A percentile compares a stretch with the other conserved stretches of the same genome.
Evolutionary conservation across 2,888 invertebrate species (phyloP).

Genomic region (Drosophila setosimentum): DNA sequence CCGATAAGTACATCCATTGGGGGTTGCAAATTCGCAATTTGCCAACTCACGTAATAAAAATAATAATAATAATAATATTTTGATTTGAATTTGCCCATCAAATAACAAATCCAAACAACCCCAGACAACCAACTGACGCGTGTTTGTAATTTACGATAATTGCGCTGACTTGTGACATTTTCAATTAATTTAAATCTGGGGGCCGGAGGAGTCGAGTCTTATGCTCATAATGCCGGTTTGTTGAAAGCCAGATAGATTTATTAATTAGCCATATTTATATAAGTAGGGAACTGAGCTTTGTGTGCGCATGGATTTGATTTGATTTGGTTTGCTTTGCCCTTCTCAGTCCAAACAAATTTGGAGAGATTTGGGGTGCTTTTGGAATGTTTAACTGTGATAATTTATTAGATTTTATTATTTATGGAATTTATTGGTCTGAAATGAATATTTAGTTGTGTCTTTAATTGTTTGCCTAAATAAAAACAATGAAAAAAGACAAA

Average conservation of each 20-base stretch:
- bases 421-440: conserved; percentile 2
- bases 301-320: conserved; percentile 34
- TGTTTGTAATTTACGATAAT: conserved; percentile 78
- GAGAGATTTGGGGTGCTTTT: neutral
- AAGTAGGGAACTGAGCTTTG: conserved; percentile 12
- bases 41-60: conserved; percentile 63
- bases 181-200: conserved; percentile 66
- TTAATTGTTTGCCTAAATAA: neutral
- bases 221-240: conserved; percentile 1
- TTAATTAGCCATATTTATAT: conserved; percentile 62
- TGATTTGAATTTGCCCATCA: conserved; percentile 54
- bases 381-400: conserved; percentile 4
- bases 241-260: conserved; percentile 41
- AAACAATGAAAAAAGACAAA: no score
- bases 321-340: conserved; percentile 20
- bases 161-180: conserved; percentile 71
- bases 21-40: conserved; percentile 56
- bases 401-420: conserved; percentile 33
- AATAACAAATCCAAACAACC: conserved; percentile 3
- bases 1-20: conserved; percentile 3
- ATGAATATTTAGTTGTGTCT: no score
- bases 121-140: conserved; percentile 22
- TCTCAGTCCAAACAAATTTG: neutral
- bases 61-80: conserved; percentile 68
- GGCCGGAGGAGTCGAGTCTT: conserved; percentile 10